These are phyloP conservation scores for Orthosia gothica DNA, from an alignment of 2,888 invertebrate genomes.

Conservation along the genomic window DNA sequence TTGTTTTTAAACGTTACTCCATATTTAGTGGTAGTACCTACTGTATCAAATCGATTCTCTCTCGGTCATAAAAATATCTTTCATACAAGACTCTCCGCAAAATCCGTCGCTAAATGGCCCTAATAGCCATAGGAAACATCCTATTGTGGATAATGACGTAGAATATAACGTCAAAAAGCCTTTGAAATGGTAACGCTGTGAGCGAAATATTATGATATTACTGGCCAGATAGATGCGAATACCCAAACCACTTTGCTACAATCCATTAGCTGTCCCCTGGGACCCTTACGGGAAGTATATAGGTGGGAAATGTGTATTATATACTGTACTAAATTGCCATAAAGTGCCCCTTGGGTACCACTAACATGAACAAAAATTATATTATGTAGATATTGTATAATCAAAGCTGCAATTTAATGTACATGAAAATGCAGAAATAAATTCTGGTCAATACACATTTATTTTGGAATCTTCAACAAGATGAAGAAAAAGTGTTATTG, in stretches of 20 bases:
- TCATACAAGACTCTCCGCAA: not conserved
- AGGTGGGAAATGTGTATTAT: slow-evolving; percentile 10
- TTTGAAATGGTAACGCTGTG: slow-evolving; percentile 15
- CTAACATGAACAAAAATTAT: not conserved
- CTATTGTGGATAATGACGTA: slow-evolving; percentile 8
- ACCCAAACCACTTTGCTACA: slow-evolving; percentile 41
- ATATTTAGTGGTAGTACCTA: not conserved
- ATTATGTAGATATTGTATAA: not conserved
- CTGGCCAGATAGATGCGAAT: slow-evolving; percentile 13
- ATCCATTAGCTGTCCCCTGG: slow-evolving; percentile 49
- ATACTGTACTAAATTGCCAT: not conserved
- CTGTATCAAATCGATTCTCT: slow-evolving; percentile 21
- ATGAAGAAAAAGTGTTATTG: not conserved
- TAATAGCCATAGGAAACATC: not conserved
- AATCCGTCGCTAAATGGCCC: slow-evolving; percentile 1
- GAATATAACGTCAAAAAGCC: not conserved
- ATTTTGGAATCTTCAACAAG: too few species aligned
- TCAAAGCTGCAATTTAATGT: not conserved
- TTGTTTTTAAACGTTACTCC: not conserved
- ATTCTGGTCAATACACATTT: too few species aligned
- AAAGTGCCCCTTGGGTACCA: not conserved
- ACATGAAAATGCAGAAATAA: too few species aligned
- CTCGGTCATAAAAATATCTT: not conserved
- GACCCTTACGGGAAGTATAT: slow-evolving; percentile 9
- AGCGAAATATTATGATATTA: slow-evolving; percentile 5